Conservation (phyloP, 2,113 vertebrate genomes). For the Xiphorhynchus elegans region DNA sequence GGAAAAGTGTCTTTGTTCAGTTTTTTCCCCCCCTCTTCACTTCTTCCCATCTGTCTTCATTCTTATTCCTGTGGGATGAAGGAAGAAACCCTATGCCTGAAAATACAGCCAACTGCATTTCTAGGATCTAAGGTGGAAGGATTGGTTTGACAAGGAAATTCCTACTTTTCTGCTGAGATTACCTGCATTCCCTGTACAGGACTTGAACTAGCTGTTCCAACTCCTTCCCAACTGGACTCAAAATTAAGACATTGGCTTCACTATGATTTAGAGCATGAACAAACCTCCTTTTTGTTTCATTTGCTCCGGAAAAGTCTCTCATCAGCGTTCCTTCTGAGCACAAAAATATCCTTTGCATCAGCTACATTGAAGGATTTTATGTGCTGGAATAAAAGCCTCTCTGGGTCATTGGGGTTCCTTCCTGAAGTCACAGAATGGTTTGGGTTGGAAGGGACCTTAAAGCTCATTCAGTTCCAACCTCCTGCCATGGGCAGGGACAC, state of each 20-base stretch:
- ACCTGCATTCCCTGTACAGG: neutral
- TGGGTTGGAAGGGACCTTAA: neutral
- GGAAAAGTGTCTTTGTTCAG: neutral
- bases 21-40: accelerated
- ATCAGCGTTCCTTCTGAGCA: neutral
- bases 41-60: neutral
- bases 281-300: neutral
- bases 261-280: neutral
- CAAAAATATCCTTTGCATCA: neutral
- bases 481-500: neutral
- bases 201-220: neutral
- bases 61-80: neutral
- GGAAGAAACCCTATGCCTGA: neutral
- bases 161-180: neutral
- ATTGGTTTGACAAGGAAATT: neutral
- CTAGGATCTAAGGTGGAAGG: neutral
- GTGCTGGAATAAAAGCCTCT: neutral
- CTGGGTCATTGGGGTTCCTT: neutral
- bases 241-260: neutral
- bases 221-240: neutral
- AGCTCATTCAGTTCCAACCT: neutral
- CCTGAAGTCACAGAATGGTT: neutral
- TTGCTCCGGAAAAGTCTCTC: neutral
- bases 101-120: neutral
- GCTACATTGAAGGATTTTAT: neutral